These are phyloP conservation scores for Psilopogon haemacephalus DNA, from an alignment of 2,113 vertebrate genomes.

Conservation along the genomic window DNA sequence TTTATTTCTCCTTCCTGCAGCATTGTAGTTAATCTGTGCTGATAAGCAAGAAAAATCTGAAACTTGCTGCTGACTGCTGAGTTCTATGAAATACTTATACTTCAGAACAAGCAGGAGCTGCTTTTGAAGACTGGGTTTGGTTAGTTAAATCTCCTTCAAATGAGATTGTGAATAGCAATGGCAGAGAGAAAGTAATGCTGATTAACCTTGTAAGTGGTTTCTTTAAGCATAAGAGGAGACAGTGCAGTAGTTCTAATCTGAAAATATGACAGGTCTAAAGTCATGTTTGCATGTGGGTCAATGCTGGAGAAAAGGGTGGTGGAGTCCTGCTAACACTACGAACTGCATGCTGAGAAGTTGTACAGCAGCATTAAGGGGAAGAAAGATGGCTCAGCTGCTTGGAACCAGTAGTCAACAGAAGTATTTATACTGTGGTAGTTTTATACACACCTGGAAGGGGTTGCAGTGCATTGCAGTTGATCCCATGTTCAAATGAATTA, in stretches of 20 bases:
- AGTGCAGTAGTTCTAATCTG: background rate
- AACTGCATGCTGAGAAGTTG: accelerated
- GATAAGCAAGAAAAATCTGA: accelerated
- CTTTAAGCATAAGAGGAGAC: background rate
- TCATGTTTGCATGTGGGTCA: background rate
- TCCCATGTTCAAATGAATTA: background rate
- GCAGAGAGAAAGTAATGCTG: background rate
- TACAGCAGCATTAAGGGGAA: background rate
- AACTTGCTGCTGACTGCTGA: background rate
- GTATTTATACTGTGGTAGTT: accelerated
- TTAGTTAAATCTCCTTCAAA: background rate
- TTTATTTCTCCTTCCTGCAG: background rate
- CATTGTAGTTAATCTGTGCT: background rate
- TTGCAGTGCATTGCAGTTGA: background rate
- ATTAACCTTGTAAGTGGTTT: background rate
- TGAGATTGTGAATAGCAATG: background rate
- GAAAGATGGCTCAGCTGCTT: background rate
- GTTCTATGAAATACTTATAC: background rate
- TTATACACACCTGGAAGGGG: background rate
- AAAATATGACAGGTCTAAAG: background rate
- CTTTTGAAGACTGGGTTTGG: background rate
- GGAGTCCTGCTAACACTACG: background rate
- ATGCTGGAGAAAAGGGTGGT: background rate
- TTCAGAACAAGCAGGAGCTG: background rate
- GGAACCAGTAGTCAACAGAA: background rate